Evolutionary conservation across 2,888 invertebrate genomes (phyloP).

Genomic region (Spodoptera littoralis): DNA sequence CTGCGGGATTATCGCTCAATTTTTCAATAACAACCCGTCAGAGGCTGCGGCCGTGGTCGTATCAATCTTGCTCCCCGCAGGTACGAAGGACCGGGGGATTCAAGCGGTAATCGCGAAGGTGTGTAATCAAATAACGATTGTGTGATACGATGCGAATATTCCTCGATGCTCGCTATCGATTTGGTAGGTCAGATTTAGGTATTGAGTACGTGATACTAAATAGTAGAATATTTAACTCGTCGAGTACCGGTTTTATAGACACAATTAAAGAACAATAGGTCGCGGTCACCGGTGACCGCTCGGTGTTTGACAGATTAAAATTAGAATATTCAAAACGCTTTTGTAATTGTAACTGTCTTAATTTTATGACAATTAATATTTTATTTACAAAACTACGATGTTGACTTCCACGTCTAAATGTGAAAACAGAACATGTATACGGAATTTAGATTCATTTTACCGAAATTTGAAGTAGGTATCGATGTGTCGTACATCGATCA

Average conservation of each 20-base stretch:
- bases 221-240: no score
- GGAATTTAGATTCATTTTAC: slow-evolving; percentile 16
- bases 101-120: slow-evolving; percentile 37
- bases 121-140: slow-evolving; percentile 53
- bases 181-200: background rate
- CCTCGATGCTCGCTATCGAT: background rate
- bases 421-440: no score
- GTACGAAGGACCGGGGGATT: slow-evolving; percentile 59
- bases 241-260: no score
- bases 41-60: slow-evolving; percentile 69
- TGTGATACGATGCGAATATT: slow-evolving; percentile 27
- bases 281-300: no score
- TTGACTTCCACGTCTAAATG: no score
- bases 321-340: no score
- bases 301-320: no score
- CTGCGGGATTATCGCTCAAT: slow-evolving; percentile 84
- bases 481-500: slow-evolving; percentile 49
- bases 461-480: slow-evolving; percentile 1
- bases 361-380: no score
- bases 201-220: no score
- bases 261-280: no score
- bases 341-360: no score
- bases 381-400: no score
- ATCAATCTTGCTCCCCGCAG: slow-evolving; percentile 84
- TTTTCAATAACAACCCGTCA: slow-evolving; percentile 86